These are phyloP conservation scores for Oegoconia quadripuncta DNA, from an alignment of 2,888 invertebrate genomes.

Conservation along the genomic window DNA sequence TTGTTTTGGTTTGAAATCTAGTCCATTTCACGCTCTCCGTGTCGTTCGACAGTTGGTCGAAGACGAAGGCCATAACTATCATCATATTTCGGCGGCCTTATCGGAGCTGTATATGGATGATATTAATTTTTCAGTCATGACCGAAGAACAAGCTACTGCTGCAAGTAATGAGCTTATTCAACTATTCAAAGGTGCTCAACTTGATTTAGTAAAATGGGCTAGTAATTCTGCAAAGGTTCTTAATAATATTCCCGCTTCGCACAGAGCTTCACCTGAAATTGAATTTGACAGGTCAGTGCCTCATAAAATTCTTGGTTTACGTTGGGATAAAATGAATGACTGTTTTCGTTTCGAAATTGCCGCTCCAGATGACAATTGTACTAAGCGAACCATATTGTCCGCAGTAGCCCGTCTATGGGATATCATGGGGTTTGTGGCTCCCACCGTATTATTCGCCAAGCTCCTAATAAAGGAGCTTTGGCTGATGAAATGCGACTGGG, in stretches of 20 bases:
- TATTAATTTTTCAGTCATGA: background rate
- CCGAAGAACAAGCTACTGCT: background rate
- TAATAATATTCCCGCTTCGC: background rate
- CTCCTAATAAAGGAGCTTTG: conserved; percentile 13
- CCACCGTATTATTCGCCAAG: conserved; percentile 14
- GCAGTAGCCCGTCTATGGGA: conserved; percentile 7
- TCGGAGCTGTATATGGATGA: background rate
- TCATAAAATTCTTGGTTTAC: background rate
- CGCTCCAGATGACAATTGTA: background rate
- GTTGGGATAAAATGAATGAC: background rate
- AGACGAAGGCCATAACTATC: background rate
- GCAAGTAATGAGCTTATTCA: background rate
- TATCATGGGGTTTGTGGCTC: conserved; percentile 8
- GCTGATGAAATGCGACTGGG: conserved; percentile 10
- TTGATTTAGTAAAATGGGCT: background rate
- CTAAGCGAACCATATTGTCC: conserved; percentile 5
- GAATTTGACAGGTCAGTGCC: background rate
- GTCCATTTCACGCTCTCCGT: background rate
- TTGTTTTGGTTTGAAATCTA: background rate
- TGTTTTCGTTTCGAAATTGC: too few relatives aligned
- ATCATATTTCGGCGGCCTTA: background rate
- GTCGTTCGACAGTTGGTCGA: background rate
- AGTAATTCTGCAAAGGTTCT: background rate
- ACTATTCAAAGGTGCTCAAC: background rate
- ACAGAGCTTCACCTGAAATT: background rate